Evolutionary conservation across 2,888 invertebrate genomes (phyloP), one percentile per base, ranked within the genome.

Genomic region (Megamerina dolium): DNA sequence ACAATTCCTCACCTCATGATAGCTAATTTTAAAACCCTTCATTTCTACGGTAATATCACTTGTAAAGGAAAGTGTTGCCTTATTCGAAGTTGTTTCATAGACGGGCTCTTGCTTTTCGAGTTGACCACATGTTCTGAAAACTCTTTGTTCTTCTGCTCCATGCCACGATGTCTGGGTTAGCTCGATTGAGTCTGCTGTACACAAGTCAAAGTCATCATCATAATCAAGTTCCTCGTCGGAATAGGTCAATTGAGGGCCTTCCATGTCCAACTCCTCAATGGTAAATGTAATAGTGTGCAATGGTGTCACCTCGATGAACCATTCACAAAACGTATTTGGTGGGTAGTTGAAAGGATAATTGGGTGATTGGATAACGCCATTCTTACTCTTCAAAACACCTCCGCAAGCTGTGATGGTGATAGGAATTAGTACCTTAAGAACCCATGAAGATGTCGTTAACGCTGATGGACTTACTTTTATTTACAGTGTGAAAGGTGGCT

Each of bases 321-420:
- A 95, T 40, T 79, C 77, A 61, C 95, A 95, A 49, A 85, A 78
- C 43, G 83, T 75, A 56, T 81, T 77, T 35, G 73, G 68, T 2
- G 85, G 84, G 72, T 92, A 94, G 58, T 83, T 81, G 42, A 77
- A 68, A 0, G 95, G 95, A 70, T 87, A 95, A 61, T 90, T 87
- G 9, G 85, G 81, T 0, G 92, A 89, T 55, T 80, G 76, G 45
- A 95, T 81, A 0, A 70, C 62, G 1, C 92, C 93, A 4, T 73
- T 72, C 1, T 73, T 68, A 0, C 81, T 66, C 1, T 68, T 70
- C 47, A 84, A 77, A 43, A 58, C 68, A 1, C 92, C 92, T 2
- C 94, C 94, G 64, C 94, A 95, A 41, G 76, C 82, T 75, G 72
- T 53, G 48, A 59, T 48, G 38, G 32, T 43, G 49, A 27, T 3